These are phyloP conservation scores for Catocala nupta DNA, from an alignment of 2,888 invertebrate species.

Conservation along the genomic window DNA sequence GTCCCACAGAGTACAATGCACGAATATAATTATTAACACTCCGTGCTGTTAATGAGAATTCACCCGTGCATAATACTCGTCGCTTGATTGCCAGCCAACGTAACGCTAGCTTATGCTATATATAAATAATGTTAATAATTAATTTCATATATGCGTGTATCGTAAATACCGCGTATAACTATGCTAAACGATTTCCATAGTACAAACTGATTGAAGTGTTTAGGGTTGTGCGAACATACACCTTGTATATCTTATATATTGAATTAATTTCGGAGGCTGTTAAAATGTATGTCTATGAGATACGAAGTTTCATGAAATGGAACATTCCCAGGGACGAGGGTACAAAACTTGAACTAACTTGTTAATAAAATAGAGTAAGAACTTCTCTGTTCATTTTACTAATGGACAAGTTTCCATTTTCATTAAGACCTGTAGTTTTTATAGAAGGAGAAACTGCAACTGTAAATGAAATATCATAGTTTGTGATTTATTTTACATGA, in stretches of 20 bases:
- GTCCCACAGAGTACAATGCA: no score
- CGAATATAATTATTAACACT: no score
- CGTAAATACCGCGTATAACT: neutral
- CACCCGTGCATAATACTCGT: no score
- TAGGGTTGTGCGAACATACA: neutral
- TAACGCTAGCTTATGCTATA: no score
- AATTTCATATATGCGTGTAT: no score
- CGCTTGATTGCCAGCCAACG: no score
- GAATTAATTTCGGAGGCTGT: constrained; percentile 26
- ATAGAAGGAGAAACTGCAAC: neutral
- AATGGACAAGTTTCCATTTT: constrained; percentile 62
- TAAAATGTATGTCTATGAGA: constrained; percentile 22
- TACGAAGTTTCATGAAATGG: constrained; percentile 29
- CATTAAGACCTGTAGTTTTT: constrained; percentile 43
- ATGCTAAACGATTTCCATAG: neutral
- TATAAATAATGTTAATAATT: no score
- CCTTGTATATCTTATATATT: constrained; percentile 12
- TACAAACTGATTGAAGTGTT: neutral
- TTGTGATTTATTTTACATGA: neutral
- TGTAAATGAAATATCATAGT: neutral
- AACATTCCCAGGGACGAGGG: constrained; percentile 19
- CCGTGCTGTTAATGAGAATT: no score
- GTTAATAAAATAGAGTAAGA: constrained; percentile 54
- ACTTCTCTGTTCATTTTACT: constrained; percentile 50
- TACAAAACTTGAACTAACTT: constrained; percentile 49